Base-by-base conservation (phyloP, 64 coral and sea anemone genomes). In the Anthopleura sola region DNA sequence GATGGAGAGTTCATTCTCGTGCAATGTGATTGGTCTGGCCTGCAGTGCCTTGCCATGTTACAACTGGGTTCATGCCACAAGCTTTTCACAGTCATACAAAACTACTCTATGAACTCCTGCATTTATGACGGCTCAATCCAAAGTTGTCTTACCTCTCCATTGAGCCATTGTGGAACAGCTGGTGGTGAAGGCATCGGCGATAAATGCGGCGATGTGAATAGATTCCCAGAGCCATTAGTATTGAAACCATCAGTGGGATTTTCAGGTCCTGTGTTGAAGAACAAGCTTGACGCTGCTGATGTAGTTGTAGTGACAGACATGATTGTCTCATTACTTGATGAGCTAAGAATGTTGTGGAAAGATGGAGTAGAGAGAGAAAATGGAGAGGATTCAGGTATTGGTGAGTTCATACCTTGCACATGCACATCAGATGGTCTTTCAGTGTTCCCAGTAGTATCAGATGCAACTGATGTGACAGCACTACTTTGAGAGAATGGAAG, bases 131-230 rank as follows among this genome's bases (percentile, higher is more conserved):
- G n/a, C 40, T 6, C 40, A 44, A 44, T 6, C 40, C 40, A 44
- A 44, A 6, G 40, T 44, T 44, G 9, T 44, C n/a, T 33, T 89
- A 94, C 92, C 87, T 94, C 92, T 78, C 88, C 92, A 90, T 94
- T 94, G 13, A 94, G 84, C 92, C 92, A 94, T 28, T 80, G 89
- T 37, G 53, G 34, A 2, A 78, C 38, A 81, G 82, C 4, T 83
- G 82, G 31, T 55, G 82, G 39, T 71, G 76, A 79, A 10, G 76
- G 18, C 17, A 79, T 56, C 49, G 51, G 50, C 29, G 82, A 83
- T n/a, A 56, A 24, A 10, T 37, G 82, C 36, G 82, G 82, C 20
- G 82, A 83, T 37, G 82, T 36, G 14, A 83, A 56, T 19, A 38
- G 51, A 54, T 20, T 79, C 15, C 37, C 44, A 79, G 76, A 48